A percentile compares a stretch with the other conserved stretches of the same genome.
Evolutionary conservation across 1,140 invertebrate species (phyloP).

Genomic region (Pemphigus obesinymphae): DNA sequence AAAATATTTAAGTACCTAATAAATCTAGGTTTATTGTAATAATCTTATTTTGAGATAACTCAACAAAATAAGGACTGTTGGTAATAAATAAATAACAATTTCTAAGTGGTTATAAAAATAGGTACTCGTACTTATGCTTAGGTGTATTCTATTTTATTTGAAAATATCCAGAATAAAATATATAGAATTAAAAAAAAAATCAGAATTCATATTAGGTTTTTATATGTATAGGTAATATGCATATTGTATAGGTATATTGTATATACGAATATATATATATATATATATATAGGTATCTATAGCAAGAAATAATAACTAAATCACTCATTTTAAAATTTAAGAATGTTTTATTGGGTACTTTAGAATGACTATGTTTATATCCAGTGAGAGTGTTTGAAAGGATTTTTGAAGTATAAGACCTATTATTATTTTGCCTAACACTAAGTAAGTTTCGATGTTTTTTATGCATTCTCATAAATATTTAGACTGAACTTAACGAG

Average conservation of each 20-base stretch:
- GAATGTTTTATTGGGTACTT: background rate
- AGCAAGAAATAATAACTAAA: background rate
- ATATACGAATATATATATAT: too few species aligned
- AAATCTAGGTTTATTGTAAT: too few species aligned
- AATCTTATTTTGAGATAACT: too few species aligned
- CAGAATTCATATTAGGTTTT: too few species aligned
- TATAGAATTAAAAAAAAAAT: too few species aligned
- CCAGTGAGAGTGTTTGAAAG: background rate
- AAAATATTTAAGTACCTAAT: too few species aligned
- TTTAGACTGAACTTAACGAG: background rate
- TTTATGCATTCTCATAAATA: background rate
- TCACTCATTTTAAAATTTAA: background rate
- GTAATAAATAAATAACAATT: background rate
- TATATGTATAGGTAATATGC: too few species aligned
- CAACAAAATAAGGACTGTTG: background rate
- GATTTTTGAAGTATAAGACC: background rate
- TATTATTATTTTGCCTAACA: background rate
- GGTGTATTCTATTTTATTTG: background rate
- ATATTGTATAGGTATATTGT: too few species aligned
- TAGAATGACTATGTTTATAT: background rate
- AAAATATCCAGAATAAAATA: background rate
- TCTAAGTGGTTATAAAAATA: background rate
- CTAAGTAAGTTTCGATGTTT: constrained; percentile 7
- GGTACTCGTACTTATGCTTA: too few species aligned
- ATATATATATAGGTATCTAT: too few species aligned